Base-by-base conservation (phyloP, 2,888 invertebrate genomes). In the Drosophila stalkeri region DNA sequence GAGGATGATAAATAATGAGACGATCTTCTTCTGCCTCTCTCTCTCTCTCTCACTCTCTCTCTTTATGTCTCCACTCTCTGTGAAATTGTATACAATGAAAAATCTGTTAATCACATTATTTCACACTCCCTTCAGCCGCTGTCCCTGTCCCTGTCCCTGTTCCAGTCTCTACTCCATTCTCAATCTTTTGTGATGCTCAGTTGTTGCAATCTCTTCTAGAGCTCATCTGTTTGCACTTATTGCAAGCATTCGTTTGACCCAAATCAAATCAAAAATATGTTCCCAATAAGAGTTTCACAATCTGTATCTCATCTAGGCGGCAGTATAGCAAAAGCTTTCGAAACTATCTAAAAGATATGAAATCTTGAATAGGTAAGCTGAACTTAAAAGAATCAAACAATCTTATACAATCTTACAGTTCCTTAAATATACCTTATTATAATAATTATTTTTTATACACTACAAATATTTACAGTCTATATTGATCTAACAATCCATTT, bases 1-100 rank as follows among this genome's bases (percentile, higher is more conserved):
- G 84, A 86, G 86, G 86, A 89, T 86, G 86, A 86, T 86, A 83
- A 78, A 85, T 88, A 75, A 79, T 72, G 75, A 81, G 71, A 71
- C 57, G 44, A 55, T 64, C 56, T 54, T 64, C 52, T 55, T 41
- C 51, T 5, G 16, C 37, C 2, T 18, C 49, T 44, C 43, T 44
- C 51, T 49, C 55, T 9, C 57, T 54, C 51, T 18, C 41, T 35
- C 51, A 43, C 56, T 47, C 54, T 54, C 51, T 33, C 54, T 35
- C 31, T 12, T 37, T 43, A 41, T 41, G 12, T 12, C 35, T 35
- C 12, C 31, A 12, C 27, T 47, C 5, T 33, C 55, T 31, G 4
- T 47, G 35, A 39, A 57, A 39, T 47, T 20, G 49, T 51, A 49
- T 39, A 74, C 66, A 73, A 64, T 62, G 55, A 66, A 67, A 89